Base-by-base conservation (phyloP, 2,888 invertebrate genomes). In the Leptopilina drosophilae region DNA sequence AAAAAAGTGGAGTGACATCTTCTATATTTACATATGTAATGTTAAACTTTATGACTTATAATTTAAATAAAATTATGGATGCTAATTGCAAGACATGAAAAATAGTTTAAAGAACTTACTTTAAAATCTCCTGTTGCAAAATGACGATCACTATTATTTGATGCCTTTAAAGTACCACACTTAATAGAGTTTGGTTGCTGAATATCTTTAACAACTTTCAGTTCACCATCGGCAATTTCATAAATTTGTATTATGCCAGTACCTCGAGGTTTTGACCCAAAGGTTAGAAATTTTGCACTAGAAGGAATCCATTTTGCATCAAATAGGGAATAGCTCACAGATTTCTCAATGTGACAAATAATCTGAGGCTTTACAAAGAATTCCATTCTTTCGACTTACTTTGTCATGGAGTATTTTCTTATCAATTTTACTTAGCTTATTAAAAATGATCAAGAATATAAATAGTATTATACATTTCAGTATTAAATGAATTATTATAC, bases 271-370 rank as follows among this genome's bases (percentile, higher is more conserved):
- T 96, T 94, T 15, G 95, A 96, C 11, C 99, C 99, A 78, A 98
- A 93, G 65, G 96, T 95, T 81, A 98, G 95, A 92, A 98, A 97
- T 92, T 98, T 98, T 0, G 98, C 97, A 4, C 98, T 98, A 89
- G 96, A 96, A 0, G 99, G 98, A 87, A 99, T 95, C 99, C 98
- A 99, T 92, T 97, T 97, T n/a, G 96, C 95, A 89, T 98, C 98
- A 91, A 97, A 98, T 40, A 98, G 92, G 0, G 97, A 97, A 91
- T 96, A 98, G 89, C 96, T 95, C 1, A 98, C 92, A 33, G 95
- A 93, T 90, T 96, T 96, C 88, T 98, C 96, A 56, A 96, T 94
- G 89, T 98, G 97, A 79, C 96, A 95, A 85, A 98, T 97, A 87
- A 98, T 96, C 92, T 98, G 98, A 0, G 98, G 98, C 86, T 97